These are phyloP conservation scores for Girardinus metallicus DNA, from an alignment of 2,797 vertebrate genomes.

Conservation along the genomic window DNA sequence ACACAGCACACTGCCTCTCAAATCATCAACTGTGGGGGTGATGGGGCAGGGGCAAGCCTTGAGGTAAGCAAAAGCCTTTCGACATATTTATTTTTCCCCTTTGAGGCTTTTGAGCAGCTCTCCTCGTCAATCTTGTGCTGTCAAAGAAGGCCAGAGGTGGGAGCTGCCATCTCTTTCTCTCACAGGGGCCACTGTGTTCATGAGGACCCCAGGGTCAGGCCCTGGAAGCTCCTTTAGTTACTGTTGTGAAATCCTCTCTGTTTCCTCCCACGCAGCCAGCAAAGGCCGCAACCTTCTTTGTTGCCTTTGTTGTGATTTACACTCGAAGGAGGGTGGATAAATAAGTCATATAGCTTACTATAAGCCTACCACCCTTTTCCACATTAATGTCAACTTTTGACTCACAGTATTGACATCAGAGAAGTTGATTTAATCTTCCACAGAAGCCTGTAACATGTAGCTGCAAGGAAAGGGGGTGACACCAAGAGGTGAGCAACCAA, in stretches of 20 bases:
- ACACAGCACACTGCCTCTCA: slow-evolving; percentile 50
- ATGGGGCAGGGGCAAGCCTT: slow-evolving; percentile 35
- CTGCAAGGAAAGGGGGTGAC: slow-evolving; percentile 20
- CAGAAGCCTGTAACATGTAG: slow-evolving; percentile 48
- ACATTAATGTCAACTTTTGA: slow-evolving; percentile 29
- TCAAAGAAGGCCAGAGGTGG: slow-evolving; percentile 73
- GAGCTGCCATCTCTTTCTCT: slow-evolving; percentile 60
- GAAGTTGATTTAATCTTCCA: slow-evolving; percentile 36
- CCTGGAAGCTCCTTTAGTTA: slow-evolving; percentile 66
- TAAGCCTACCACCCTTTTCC: slow-evolving; percentile 9
- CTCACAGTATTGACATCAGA: slow-evolving; percentile 36
- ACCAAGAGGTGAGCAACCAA: slow-evolving; percentile 7
- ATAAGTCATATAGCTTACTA: slow-evolving; percentile 7
- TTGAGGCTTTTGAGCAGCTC: slow-evolving; percentile 72
- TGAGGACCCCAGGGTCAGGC: slow-evolving; percentile 70
- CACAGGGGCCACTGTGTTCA: slow-evolving; percentile 60
- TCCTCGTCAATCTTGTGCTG: slow-evolving; percentile 77
- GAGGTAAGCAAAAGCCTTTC: slow-evolving; percentile 55
- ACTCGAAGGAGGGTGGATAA: slow-evolving; percentile 14
- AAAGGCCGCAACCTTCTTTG: slow-evolving; percentile 6
- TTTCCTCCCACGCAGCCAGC: slow-evolving; percentile 34
- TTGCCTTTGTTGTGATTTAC: slow-evolving; percentile 2
- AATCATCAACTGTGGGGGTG: slow-evolving; percentile 36
- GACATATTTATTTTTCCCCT: slow-evolving; percentile 77
- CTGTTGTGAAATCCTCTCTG: slow-evolving; percentile 66